Evolutionary conservation across 2,797 vertebrate genomes (phyloP).

Genomic region (Austrolebias charrua): DNA sequence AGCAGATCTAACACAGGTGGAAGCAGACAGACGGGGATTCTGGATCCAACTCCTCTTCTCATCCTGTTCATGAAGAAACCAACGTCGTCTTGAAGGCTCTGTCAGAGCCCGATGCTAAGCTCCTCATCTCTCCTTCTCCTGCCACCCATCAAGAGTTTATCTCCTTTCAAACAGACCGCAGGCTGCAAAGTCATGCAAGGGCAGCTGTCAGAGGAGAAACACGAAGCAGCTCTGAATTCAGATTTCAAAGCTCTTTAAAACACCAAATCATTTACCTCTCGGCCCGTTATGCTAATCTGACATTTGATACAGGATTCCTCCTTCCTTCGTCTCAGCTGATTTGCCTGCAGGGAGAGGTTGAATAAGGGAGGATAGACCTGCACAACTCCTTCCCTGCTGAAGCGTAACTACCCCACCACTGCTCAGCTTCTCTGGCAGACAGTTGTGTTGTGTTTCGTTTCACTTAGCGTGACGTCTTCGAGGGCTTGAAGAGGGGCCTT

Average conservation of each 20-base stretch:
- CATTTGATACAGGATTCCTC: constrained; percentile 50
- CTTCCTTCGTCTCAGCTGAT: constrained; percentile 26
- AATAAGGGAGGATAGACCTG: constrained; percentile 33
- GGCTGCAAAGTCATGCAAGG: constrained; percentile 68
- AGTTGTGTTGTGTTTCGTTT: constrained; percentile 17
- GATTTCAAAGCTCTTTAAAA: constrained; percentile 62
- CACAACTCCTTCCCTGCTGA: constrained; percentile 42
- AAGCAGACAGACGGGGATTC: constrained; percentile 22
- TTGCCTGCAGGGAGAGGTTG: constrained; percentile 38
- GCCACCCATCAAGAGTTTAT: constrained; percentile 62
- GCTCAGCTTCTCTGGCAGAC: constrained; percentile 32
- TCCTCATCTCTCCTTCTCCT: constrained; percentile 51
- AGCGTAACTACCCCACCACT: constrained; percentile 48
- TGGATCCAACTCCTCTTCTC: constrained; percentile 47
- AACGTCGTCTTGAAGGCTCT: constrained; percentile 42
- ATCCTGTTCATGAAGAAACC: constrained; percentile 51
- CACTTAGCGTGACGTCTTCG: constrained; percentile 23
- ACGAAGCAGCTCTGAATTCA: constrained; percentile 49
- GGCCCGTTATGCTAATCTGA: constrained; percentile 62
- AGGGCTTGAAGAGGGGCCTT: constrained; percentile 7
- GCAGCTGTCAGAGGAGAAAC: constrained; percentile 53
- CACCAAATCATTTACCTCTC: constrained; percentile 57
- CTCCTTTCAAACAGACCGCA: constrained; percentile 60
- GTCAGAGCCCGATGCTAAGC: constrained; percentile 60
- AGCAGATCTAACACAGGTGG: constrained; percentile 34